Evolutionary conservation across 2,113 vertebrate genomes (phyloP), one percentile per base, ranked within the genome.

Genomic region (Phrynosoma blainvillii): DNA sequence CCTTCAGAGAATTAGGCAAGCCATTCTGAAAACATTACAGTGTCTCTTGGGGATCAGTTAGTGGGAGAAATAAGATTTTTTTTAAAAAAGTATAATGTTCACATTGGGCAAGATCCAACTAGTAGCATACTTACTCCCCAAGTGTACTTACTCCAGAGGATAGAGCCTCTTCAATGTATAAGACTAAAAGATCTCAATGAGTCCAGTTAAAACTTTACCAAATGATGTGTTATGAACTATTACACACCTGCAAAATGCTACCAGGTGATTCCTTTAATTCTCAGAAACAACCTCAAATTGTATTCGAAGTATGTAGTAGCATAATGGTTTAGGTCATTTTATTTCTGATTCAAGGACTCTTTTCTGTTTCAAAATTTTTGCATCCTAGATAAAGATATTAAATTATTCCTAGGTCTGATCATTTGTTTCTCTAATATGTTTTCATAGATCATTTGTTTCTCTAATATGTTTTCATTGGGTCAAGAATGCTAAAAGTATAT

Each of bases 21-120:
- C 52, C 42, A 70, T 68, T n/a, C 32, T 52, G 12, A 14, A 65
- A 84, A 76, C 71, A 75, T 23, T 25, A 54, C 9, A 23, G 3
- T 75, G 27, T 76, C 23, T 11, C 6, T 10, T 40, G 30, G 59
- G 56, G 70, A 82, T 59, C 4, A 36, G 25, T 66, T 68, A 54
- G 7, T 40, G 32, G 74, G 12, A 1, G 25, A 56, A 73, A 9
- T 47, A 21, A n/a, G 30, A 56, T 47, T 47, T 59, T 62, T 3
- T 62, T 62, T 62, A 59, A 59, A 62, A 59, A 59, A 59, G 11
- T 59, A 16, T 59, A 59, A 10, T 79, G 16, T 79, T 10, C 13
- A 73, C 40, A 52, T 84, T 91, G 91, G 52, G 6, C 84, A 40
- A 80, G 36, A 86, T 87, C 89, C 68, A 75, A 91, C 32, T 79